Base-by-base conservation (phyloP, 2,797 vertebrate species). In the Syngnathus rostellatus region DNA sequence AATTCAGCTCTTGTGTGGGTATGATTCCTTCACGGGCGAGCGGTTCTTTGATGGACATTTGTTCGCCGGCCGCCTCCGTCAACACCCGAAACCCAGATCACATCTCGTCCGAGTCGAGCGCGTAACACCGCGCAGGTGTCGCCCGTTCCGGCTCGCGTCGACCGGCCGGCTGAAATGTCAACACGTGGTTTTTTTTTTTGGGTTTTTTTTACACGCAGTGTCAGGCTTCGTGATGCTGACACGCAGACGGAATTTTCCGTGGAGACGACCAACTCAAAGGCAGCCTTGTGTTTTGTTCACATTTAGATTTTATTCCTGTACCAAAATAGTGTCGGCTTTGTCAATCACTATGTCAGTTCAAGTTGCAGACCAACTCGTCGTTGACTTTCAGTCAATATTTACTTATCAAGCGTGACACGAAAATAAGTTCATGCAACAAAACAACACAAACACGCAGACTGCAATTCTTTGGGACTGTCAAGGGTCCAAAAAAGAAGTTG, bases 121-220 rank as follows among this genome's bases (percentile, higher is more conserved):
- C 79, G 86, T 54, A 73, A 81, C 82, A 81, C 83, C 80, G 80
- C 53, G 76, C 84, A 87, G 87, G 85, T 89, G 86, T 89, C 83
- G 38, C 68, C 74, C 70, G 31, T 76, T 57, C 54, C 14, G 54
- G 25, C 76, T 81, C 65, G 2, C 78, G 65, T 80, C 80, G 68
- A 69, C 79, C 50, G 37, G 67, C 79, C 77, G 19, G 72, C 77
- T 75, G 70, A 83, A 71, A 68, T 68, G 74, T 67, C 71, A 51
- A 62, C 69, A 72, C 68, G 68, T 63, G 55, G 69, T 77, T 68
- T 63, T 59, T 70, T 23, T 23, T 23, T 23, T n/a, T n/a, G n/a
- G 55, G 69, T 77, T 68, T 63, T 59, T 70, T 77, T 66, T 67
- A 65, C 63, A 39, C 74, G 2, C 31, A 0, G 39, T 45, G 72